These are phyloP conservation scores for Ophiothrix spiculata DNA, from an alignment of 35 echinoderm and acorn worm species.

Conservation along the genomic window DNA sequence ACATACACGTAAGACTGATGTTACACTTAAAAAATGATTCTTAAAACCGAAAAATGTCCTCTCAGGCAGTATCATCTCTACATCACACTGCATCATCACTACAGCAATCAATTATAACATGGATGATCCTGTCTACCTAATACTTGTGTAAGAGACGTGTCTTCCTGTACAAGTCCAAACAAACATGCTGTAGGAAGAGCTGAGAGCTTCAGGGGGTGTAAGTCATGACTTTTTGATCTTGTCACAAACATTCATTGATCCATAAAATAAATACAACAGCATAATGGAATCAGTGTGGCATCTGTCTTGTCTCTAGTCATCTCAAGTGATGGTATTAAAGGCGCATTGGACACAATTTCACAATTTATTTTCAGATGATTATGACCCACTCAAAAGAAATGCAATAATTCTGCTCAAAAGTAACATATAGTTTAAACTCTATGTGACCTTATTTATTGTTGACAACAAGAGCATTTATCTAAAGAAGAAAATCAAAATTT, in stretches of 20 bases:
- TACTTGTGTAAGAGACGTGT: not conserved
- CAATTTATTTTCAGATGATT: no score
- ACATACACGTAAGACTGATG: not conserved
- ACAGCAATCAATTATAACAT: not conserved
- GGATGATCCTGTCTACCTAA: not conserved
- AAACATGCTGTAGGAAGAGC: not conserved
- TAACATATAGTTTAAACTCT: no score
- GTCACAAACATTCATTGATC: no score
- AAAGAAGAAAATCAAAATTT: no score
- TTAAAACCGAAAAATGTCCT: not conserved
- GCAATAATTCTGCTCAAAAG: no score
- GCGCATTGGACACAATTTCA: no score
- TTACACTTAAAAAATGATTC: not conserved
- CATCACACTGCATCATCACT: not conserved
- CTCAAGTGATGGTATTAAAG: no score
- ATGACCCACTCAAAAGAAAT: no score
- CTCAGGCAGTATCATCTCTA: not conserved
- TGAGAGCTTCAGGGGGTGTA: not conserved
- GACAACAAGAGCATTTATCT: no score
- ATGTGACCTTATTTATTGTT: no score
- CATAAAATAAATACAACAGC: not conserved
- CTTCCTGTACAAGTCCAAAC: not conserved
- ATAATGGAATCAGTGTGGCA: not conserved
- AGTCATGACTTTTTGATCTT: not conserved
- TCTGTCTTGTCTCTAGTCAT: no score